Percentiles rank a stretch among this genome's conserved stretches.
phyloP scores from a whole-genome alignment of 2,888 invertebrate species.

The Parnassius smintheus region DNA sequence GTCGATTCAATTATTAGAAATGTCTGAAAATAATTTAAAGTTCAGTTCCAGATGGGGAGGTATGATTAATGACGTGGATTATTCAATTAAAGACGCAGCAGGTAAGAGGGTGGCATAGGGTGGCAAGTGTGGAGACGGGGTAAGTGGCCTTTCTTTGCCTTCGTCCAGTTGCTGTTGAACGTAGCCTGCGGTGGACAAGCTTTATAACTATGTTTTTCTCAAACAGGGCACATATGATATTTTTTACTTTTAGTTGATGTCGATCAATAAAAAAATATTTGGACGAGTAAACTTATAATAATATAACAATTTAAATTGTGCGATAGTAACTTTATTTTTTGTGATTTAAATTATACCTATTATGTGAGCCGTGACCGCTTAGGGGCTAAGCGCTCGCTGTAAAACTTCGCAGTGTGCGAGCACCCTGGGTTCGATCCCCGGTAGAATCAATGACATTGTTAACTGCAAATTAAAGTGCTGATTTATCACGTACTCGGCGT shows the following conservation, averaged over 20 bases:
- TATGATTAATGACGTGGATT: constrained; percentile 80
- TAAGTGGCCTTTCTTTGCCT: constrained; percentile 46
- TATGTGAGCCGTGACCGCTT: too few species aligned
- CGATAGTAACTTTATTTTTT: too few species aligned
- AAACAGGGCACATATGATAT: constrained; percentile 9
- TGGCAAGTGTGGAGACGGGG: constrained; percentile 18
- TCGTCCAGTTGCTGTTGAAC: constrained; percentile 52
- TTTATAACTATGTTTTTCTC: constrained; percentile 35
- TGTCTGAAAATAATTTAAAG: constrained; percentile 71
- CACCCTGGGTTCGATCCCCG: too few species aligned
- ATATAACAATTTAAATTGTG: background rate
- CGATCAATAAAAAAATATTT: background rate
- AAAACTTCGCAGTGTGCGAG: too few species aligned
- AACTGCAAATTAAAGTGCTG: too few species aligned
- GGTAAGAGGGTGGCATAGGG: constrained; percentile 53
- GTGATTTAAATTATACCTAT: too few species aligned
- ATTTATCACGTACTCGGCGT: too few species aligned
- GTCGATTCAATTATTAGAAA: constrained; percentile 32
- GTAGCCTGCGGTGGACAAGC: constrained; percentile 48
- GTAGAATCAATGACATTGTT: too few species aligned
- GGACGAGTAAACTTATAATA: background rate
- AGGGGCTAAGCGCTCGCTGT: too few species aligned
- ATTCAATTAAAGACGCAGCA: constrained; percentile 79
- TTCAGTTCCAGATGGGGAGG: constrained; percentile 70
- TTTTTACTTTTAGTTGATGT: constrained; percentile 1